Base-by-base conservation (phyloP, 2,888 invertebrate species). In the Drosophila maculinotata region DNA sequence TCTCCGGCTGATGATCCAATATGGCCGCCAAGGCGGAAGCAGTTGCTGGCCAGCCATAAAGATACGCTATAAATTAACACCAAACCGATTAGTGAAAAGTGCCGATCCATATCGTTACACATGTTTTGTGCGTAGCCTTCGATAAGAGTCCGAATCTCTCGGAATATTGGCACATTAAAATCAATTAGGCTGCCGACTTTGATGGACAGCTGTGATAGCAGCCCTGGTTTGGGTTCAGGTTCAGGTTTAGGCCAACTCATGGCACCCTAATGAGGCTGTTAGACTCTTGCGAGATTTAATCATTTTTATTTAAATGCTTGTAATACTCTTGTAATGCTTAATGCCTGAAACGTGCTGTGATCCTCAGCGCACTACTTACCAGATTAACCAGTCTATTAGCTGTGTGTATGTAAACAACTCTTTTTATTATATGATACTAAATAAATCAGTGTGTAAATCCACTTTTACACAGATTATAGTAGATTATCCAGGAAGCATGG, bases 11-110 rank as follows among this genome's bases (percentile, higher is more conserved):
- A 4, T 17, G 62, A 56, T 48, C 28, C 85, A 83, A 72, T n/a
- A 83, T 81, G 87, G 77, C 80, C 58, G 77, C 47, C 59, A 64
- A 80, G 87, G 80, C 88, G 88, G 88, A 82, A 88, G 81, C 87
- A 64, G 73, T 83, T 68, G 79, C 17, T 45, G 56, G 25, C 47
- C 56, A 28, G 69, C 54, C 64, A 85, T 75, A 85, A 67, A 81
- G 87, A 83, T 86, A 76, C 53, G 62, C 88, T 42, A 81, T 81
- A 81, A 81, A 81, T 88, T 81, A 81, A 81, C 81, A 81, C 88
- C 87, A 86, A 81, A 88, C 77, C 87, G 87, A 86, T 83, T 88
- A 83, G 87, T 81, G 81, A 81, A 81, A 81, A 81, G 87, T 86
- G 69, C 56, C 88, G 81, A 81, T 81, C 78, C 64, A 54, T 76